Evolutionary conservation across 2,888 invertebrate genomes (phyloP).

Genomic region (Lasioglossum calceatum): DNA sequence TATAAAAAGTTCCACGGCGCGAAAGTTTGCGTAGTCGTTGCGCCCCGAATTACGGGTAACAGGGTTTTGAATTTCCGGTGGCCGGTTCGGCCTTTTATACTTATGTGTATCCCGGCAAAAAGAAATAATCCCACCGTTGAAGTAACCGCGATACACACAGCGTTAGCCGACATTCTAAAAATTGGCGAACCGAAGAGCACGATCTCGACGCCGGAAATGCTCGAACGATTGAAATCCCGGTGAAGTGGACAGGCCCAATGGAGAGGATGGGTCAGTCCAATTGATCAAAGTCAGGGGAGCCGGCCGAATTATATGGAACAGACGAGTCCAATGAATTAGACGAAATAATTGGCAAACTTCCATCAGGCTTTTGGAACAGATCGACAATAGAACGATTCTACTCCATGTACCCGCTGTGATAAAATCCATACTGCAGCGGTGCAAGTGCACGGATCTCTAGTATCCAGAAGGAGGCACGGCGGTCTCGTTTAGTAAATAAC

Average conservation of each 20-base stretch:
- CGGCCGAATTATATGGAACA: background rate
- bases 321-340: background rate
- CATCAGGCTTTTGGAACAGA: background rate
- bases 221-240: background rate
- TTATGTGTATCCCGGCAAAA: background rate
- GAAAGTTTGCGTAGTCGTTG: background rate
- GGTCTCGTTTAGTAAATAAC: background rate
- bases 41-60: background rate
- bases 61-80: background rate
- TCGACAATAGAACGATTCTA: background rate
- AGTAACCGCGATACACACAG: background rate
- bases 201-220: background rate
- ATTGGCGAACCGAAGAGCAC: background rate
- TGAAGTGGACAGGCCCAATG: background rate
- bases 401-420: background rate
- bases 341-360: conserved; percentile 19
- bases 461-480: background rate
- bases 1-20: background rate
- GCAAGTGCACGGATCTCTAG: background rate
- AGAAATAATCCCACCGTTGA: background rate
- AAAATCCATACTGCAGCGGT: background rate
- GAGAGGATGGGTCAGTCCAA: background rate
- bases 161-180: background rate
- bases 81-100: background rate
- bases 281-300: background rate